These are phyloP conservation scores for Lacerta bilineata DNA, from an alignment of 2,797 vertebrate species.

Conservation along the genomic window DNA sequence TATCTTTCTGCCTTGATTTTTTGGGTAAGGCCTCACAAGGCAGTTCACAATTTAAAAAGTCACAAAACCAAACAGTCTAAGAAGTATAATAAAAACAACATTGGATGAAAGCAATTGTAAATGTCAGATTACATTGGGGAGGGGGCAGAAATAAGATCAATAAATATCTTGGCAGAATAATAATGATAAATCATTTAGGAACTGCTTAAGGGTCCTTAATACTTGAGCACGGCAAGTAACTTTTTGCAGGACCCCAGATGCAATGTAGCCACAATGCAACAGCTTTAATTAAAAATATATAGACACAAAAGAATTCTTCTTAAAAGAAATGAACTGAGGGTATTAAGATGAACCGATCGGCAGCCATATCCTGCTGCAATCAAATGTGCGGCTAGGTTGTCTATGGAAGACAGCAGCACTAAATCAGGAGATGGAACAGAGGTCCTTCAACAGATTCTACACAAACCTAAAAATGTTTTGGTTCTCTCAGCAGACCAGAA, in stretches of 20 bases:
- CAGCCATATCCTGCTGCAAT: not conserved
- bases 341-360: not conserved
- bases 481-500: not conserved
- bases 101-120: not conserved
- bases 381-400: not conserved
- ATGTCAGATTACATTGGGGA: not conserved
- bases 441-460: not conserved
- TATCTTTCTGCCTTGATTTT: not conserved
- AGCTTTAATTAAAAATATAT: not conserved
- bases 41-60: not conserved
- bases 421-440: not conserved
- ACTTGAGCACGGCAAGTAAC: not conserved
- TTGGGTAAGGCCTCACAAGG: not conserved
- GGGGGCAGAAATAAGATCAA: not conserved
- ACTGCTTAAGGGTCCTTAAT: not conserved
- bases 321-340: not conserved
- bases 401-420: not conserved
- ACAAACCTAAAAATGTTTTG: not conserved
- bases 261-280: not conserved
- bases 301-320: not conserved
- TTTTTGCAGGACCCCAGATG: not conserved
- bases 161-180: not conserved
- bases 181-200: not conserved
- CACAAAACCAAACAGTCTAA: not conserved
- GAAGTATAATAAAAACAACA: not conserved